Base-by-base conservation (phyloP, 2,113 vertebrate genomes). In the Lepisosteus oculatus region DNA sequence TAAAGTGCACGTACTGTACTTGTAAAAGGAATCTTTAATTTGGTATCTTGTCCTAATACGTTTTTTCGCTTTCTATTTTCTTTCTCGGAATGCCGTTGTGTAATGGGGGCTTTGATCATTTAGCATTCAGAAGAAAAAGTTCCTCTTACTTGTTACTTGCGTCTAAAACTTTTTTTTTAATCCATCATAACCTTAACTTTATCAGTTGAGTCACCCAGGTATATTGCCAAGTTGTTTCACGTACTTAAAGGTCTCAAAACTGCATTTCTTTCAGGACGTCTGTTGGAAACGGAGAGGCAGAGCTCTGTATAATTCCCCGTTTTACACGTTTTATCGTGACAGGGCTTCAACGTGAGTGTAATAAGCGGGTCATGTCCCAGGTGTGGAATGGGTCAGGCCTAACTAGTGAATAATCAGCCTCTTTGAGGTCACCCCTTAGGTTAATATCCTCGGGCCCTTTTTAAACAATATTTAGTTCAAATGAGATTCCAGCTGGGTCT, bases 391-490 rank as follows among this genome's bases (percentile, higher is more conserved):
- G 82, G 79, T 54, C 78, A 71, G 65, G 42, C 54, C 72, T 43
- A 74, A 86, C 86, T 81, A 81, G 76, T 79, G 81, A 84, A 86
- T 86, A 84, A 83, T 86, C 82, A 83, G 77, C 75, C 81, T 76
- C 78, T 84, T 70, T 74, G 77, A 74, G 79, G 83, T 86, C 83
- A 84, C 61, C 62, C 57, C 68, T 4, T 44, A 73, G 80, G 68
- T 69, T 47, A 69, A n/a, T 15, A 1, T 71, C 75, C 70, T 68
- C 69, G 13, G 62, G 62, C 17, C 42, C 11, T 65, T 65, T 29
- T 65, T 65, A 65, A 65, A 65, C 29, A 65, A 43, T 41, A 65
- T 65, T 17, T 42, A 42, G 62, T 17, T 43, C 5, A 65, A 65
- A 65, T 8, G n/a, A 42, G 62, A 65, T 65, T 65, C 42, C 62